Evolutionary conservation across 1,140 invertebrate genomes (phyloP).

Genomic region (Heliconius hewitsoni): DNA sequence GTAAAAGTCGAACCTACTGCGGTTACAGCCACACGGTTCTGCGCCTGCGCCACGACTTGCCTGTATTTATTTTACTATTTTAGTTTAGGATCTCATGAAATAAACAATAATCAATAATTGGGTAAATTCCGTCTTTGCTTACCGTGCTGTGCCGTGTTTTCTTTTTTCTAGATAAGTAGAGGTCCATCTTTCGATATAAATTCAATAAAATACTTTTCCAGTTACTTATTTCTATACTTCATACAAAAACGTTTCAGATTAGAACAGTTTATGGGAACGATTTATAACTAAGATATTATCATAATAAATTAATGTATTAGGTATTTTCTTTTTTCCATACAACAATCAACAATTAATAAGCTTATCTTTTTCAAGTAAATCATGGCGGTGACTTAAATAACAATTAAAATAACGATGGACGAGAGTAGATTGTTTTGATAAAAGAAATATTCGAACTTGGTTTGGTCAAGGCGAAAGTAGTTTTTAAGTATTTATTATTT

Average conservation of each 20-base stretch:
- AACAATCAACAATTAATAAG: slow-evolving; percentile 7
- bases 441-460: slow-evolving; percentile 46
- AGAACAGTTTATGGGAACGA: not conserved
- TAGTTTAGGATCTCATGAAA: too few relatives aligned
- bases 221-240: not conserved
- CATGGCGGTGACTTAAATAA: slow-evolving; percentile 57
- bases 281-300: not conserved
- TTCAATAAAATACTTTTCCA: not conserved
- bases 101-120: too few relatives aligned
- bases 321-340: not conserved
- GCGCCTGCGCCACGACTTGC: too few relatives aligned
- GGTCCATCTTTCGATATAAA: too few relatives aligned
- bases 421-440: slow-evolving; percentile 62
- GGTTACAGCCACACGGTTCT: too few relatives aligned
- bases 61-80: too few relatives aligned
- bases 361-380: slow-evolving; percentile 67
- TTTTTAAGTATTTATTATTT: not conserved
- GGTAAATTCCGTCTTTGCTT: too few relatives aligned
- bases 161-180: too few relatives aligned
- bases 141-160: too few relatives aligned
- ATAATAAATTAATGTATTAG: slow-evolving; percentile 6
- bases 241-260: not conserved
- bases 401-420: slow-evolving; percentile 47
- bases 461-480: not conserved
- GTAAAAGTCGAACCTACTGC: too few relatives aligned